phyloP scores from a whole-genome alignment of 2,797 vertebrate genomes.

The Pseudocheirus occidentalis region DNA sequence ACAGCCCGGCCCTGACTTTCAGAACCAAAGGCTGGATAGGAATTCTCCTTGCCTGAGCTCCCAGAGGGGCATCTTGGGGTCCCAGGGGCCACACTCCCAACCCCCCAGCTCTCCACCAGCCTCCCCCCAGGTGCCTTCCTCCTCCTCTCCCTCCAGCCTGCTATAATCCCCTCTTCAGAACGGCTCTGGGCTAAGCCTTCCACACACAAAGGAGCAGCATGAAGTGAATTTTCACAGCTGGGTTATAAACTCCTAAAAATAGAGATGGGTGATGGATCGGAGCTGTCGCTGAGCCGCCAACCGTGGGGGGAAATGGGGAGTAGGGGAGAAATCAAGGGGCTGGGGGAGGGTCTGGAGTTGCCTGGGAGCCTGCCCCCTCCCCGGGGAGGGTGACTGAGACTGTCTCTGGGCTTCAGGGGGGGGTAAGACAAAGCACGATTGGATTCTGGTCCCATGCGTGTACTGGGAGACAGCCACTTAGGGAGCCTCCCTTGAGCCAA shows the following conservation, averaged over 20 bases:
- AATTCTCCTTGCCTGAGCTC: not conserved
- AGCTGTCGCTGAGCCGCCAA: constrained; percentile 50
- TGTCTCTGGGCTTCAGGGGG: not conserved
- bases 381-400: not conserved
- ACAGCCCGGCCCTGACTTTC: not conserved
- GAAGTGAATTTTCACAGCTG: constrained; percentile 76
- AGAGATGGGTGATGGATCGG: constrained; percentile 70
- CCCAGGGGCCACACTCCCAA: no score
- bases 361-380: not conserved
- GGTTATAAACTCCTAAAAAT: constrained; percentile 76
- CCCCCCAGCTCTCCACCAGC: not conserved
- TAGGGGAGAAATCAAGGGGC: not conserved
- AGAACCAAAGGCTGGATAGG: not conserved
- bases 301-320: not conserved
- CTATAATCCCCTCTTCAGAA: not conserved
- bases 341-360: not conserved
- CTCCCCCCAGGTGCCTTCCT: not conserved
- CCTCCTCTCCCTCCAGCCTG: not conserved
- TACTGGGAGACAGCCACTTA: not conserved
- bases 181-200: constrained; percentile 34
- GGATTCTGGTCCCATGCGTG: not conserved
- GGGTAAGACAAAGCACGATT: not conserved
- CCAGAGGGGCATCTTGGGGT: no score
- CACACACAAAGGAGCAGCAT: constrained; percentile 47
- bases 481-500: not conserved